Percentiles rank a stretch among this genome's conserved stretches.
Evolutionary conservation across 2,888 invertebrate species (phyloP).

Genomic region (Drosophila buzzatii): DNA sequence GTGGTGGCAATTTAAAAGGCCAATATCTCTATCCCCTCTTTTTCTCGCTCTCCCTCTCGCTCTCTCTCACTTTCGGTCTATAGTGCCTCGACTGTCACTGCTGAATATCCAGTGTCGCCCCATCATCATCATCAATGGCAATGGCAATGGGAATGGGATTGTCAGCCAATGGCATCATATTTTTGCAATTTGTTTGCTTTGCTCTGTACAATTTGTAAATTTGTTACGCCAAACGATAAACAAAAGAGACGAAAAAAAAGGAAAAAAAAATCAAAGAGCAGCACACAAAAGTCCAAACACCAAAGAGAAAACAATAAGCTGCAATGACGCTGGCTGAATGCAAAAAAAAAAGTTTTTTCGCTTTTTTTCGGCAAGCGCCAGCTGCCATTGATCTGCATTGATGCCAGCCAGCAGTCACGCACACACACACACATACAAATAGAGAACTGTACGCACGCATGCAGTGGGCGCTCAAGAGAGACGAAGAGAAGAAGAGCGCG

Average conservation of each 20-base stretch:
- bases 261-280: slow-evolving; percentile 47
- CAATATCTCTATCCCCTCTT: slow-evolving; percentile 1
- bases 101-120: slow-evolving; percentile 21
- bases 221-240: slow-evolving; percentile 63
- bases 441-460: background rate
- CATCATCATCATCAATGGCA: slow-evolving; percentile 39
- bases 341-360: slow-evolving; percentile 26
- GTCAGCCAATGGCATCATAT: slow-evolving; percentile 62
- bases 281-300: slow-evolving; percentile 50
- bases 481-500: slow-evolving; percentile 6
- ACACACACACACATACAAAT: slow-evolving; percentile 16
- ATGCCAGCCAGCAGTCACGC: slow-evolving; percentile 44
- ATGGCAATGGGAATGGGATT: slow-evolving; percentile 16
- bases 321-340: slow-evolving; percentile 37
- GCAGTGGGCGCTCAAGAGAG: background rate
- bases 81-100: background rate
- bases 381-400: slow-evolving; percentile 77
- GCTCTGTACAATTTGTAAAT: slow-evolving; percentile 73
- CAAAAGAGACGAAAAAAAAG: slow-evolving; percentile 19
- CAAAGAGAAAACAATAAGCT: slow-evolving; percentile 65
- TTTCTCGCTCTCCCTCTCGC: background rate
- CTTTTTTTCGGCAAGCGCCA: slow-evolving; percentile 27
- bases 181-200: slow-evolving; percentile 73
- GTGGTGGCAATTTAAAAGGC: slow-evolving; percentile 37
- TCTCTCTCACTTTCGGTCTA: background rate